Percentiles rank a stretch among this genome's conserved stretches.
These are phyloP conservation scores for Serripes groenlandicus DNA, from an alignment of 2,888 invertebrate genomes.

Conservation along the genomic window DNA sequence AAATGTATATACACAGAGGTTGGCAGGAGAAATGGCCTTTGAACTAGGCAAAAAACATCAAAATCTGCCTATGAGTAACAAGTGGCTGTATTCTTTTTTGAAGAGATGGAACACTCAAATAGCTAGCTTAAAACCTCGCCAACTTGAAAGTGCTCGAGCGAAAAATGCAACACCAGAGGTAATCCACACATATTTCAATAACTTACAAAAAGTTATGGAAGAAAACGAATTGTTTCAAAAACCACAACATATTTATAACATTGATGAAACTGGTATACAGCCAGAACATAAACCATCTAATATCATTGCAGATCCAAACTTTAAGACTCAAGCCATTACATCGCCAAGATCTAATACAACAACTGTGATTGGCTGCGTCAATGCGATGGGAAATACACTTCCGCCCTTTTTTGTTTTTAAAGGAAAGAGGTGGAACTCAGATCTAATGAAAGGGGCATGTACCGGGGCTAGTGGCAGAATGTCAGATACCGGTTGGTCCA, in stretches of 20 bases:
- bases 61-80: constrained; percentile 13
- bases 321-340: constrained; percentile 31
- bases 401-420: constrained; percentile 44
- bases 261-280: constrained; percentile 45
- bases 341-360: constrained; percentile 40
- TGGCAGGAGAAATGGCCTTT: constrained; percentile 13
- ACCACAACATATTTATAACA: constrained; percentile 38
- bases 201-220: constrained; percentile 31
- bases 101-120: constrained; percentile 16
- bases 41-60: neutral
- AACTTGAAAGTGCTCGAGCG: constrained; percentile 7
- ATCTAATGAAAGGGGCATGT: constrained; percentile 31
- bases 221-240: constrained; percentile 32
- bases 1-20: neutral
- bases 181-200: neutral
- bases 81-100: constrained; percentile 15
- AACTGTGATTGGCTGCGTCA: constrained; percentile 45
- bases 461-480: constrained; percentile 18
- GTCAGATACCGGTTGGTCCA: constrained; percentile 43
- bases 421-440: constrained; percentile 29
- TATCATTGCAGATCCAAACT: constrained; percentile 9
- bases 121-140: constrained; percentile 7
- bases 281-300: constrained; percentile 39
- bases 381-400: constrained; percentile 29
- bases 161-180: constrained; percentile 12